These are phyloP conservation scores for Caenorhabditis wallacei DNA, from an alignment of 2,888 invertebrate species.

Conservation along the genomic window DNA sequence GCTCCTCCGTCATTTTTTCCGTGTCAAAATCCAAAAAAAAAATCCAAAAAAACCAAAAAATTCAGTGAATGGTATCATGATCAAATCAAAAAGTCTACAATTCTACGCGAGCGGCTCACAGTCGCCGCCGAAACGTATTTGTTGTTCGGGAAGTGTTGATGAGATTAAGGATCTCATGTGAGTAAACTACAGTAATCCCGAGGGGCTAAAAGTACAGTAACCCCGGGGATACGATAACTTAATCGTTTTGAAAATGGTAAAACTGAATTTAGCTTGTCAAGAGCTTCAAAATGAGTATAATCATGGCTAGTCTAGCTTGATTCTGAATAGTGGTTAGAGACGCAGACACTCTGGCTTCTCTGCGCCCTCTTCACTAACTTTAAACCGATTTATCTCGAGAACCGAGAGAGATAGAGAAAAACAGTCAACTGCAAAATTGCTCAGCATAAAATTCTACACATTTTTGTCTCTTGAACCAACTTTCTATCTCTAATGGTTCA, in stretches of 20 bases:
- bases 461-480: no score
- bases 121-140: constrained; percentile 59
- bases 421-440: no score
- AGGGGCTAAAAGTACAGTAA: no score
- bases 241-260: no score
- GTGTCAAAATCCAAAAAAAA: neutral
- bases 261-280: neutral
- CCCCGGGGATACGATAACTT: no score
- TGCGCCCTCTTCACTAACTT: no score
- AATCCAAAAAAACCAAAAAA: neutral
- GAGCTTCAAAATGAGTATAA: neutral
- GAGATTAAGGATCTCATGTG: constrained; percentile 72
- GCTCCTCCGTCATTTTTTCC: constrained; percentile 20
- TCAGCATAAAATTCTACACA: no score
- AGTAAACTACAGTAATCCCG: constrained; percentile 2
- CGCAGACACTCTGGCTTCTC: no score
- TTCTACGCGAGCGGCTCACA: constrained; percentile 56
- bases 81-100: constrained; percentile 69
- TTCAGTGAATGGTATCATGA: constrained; percentile 46
- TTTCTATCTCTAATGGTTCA: no score
- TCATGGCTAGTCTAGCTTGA: neutral
- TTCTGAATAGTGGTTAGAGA: neutral
- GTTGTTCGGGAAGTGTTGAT: constrained; percentile 71
- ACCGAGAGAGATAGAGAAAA: no score
- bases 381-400: no score